Percentiles rank a stretch among this genome's conserved stretches.
phyloP scores from a whole-genome alignment of 1,140 invertebrate species.

The Heliconius himera region DNA sequence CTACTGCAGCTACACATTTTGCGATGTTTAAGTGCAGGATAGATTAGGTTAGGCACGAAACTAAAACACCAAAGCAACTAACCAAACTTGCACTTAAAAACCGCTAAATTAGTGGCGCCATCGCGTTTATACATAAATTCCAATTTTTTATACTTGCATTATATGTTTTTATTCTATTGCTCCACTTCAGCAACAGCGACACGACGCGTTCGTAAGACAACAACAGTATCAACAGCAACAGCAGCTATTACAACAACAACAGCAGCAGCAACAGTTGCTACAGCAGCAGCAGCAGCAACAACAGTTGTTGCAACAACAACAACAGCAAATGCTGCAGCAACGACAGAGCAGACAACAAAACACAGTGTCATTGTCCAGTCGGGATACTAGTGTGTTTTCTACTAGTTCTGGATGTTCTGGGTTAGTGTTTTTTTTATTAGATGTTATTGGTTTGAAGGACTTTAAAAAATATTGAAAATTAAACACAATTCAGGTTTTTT shows the following conservation, averaged over 20 bases:
- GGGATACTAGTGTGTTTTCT: conserved; percentile 75
- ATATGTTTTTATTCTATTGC: background rate
- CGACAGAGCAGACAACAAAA: conserved; percentile 45
- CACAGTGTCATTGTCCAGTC: conserved; percentile 61
- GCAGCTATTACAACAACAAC: conserved; percentile 45
- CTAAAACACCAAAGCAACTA: too few relatives aligned
- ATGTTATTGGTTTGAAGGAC: too few relatives aligned
- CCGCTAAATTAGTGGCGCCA: too few relatives aligned
- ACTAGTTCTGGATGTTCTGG: conserved; percentile 73
- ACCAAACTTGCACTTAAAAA: too few relatives aligned
- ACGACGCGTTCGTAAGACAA: conserved; percentile 35
- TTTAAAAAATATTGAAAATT: too few relatives aligned
- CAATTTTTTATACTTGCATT: background rate
- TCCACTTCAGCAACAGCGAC: conserved; percentile 40
- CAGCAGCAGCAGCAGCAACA: conserved; percentile 42
- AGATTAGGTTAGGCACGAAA: too few relatives aligned
- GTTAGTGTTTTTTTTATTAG: conserved; percentile 46
- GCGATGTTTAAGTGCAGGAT: too few relatives aligned
- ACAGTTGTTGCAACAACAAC: conserved; percentile 41
- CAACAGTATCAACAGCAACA: conserved; percentile 42
- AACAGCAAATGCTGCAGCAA: conserved; percentile 42
- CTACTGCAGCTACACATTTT: too few relatives aligned
- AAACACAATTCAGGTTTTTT: too few relatives aligned
- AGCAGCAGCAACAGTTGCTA: conserved; percentile 37
- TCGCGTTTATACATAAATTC: too few relatives aligned